phyloP scores from a whole-genome alignment of 2,113 vertebrate genomes.

The Fukomys damarensis region DNA sequence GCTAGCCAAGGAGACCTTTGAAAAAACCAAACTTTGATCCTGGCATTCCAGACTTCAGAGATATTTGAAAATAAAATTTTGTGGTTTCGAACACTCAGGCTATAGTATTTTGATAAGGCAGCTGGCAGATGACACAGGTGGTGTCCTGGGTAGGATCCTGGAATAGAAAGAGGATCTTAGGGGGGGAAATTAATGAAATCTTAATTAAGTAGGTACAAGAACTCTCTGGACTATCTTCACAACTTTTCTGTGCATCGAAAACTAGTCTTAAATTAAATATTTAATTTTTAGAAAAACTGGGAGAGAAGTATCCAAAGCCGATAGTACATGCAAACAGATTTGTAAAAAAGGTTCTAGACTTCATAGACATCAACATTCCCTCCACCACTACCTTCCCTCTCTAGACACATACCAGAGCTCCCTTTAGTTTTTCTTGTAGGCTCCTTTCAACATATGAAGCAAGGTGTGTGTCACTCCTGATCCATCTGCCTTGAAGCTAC shows the following conservation, averaged over 20 bases:
- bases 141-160: background rate
- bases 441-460: background rate
- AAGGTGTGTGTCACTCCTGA: background rate
- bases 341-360: background rate
- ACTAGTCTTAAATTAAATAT: background rate
- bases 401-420: background rate
- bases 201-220: background rate
- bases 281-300: background rate
- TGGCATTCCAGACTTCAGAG: background rate
- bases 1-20: background rate
- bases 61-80: background rate
- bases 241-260: background rate
- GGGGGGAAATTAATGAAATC: background rate
- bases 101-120: background rate
- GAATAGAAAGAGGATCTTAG: constrained; percentile 15
- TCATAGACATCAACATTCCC: background rate
- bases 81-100: background rate
- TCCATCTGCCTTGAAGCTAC: background rate
- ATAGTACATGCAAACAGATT: background rate
- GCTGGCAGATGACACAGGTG: background rate
- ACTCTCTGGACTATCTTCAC: background rate
- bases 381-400: background rate
- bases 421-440: background rate
- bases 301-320: background rate
- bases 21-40: background rate